phyloP scores from a whole-genome alignment of 2,797 vertebrate genomes.

The Acridotheres tristis region DNA sequence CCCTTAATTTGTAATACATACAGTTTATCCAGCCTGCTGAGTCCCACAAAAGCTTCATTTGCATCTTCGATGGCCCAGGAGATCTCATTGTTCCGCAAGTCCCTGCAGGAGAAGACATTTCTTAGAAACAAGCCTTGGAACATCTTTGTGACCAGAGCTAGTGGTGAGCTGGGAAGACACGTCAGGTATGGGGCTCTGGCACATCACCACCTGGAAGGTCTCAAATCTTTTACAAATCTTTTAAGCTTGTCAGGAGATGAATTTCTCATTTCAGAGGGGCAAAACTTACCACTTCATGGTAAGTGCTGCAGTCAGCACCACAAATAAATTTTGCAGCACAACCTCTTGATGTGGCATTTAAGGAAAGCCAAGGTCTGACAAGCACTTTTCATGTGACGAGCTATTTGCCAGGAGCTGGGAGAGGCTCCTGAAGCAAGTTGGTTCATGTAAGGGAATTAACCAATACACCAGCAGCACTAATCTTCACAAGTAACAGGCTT shows the following conservation, averaged over 20 bases:
- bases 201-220: neutral
- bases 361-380: neutral
- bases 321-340: neutral
- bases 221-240: neutral
- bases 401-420: slow-evolving; percentile 21
- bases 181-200: neutral
- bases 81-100: slow-evolving; percentile 94
- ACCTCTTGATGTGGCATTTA: neutral
- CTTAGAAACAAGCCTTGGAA: neutral
- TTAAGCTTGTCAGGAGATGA: neutral
- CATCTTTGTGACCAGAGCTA: neutral
- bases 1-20: slow-evolving; percentile 72
- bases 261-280: neutral
- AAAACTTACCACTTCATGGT: neutral
- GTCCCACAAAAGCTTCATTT: slow-evolving; percentile 89
- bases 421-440: slow-evolving; percentile 27
- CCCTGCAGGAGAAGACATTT: slow-evolving; percentile 76
- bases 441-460: slow-evolving; percentile 55
- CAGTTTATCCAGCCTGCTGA: slow-evolving; percentile 90
- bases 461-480: slow-evolving; percentile 35
- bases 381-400: neutral
- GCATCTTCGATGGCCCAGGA: slow-evolving; percentile 97
- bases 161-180: neutral
- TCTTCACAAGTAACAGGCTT: slow-evolving; percentile 42
- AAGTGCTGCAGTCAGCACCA: neutral